Evolutionary conservation across 2,888 invertebrate species (phyloP).

Genomic region (Antitype chi): DNA sequence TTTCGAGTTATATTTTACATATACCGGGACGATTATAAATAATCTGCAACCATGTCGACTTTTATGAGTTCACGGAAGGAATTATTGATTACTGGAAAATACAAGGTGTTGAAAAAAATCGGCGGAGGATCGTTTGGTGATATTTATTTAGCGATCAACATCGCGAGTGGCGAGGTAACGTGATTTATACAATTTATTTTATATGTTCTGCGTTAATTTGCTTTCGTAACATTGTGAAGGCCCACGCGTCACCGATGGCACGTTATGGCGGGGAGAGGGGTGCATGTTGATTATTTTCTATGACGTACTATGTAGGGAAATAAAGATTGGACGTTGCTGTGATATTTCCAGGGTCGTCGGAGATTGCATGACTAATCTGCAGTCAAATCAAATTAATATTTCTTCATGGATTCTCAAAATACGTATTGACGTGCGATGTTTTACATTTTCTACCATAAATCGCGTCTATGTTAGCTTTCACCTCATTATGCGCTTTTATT

Average conservation of each 20-base stretch:
- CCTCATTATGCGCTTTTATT: slow-evolving; percentile 49
- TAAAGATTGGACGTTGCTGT: slow-evolving; percentile 59
- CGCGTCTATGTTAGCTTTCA: slow-evolving; percentile 57
- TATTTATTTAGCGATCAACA: slow-evolving; percentile 99
- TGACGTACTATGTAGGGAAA: slow-evolving; percentile 73
- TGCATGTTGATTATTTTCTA: slow-evolving; percentile 71
- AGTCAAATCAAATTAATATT: slow-evolving; percentile 44
- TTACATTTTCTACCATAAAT: slow-evolving; percentile 45
- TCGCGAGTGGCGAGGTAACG: slow-evolving; percentile 96
- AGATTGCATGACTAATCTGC: slow-evolving; percentile 69
- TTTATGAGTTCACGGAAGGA: slow-evolving; percentile 87
- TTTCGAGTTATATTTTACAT: slow-evolving; percentile 74
- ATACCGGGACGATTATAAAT: slow-evolving; percentile 70
- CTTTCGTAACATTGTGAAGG: slow-evolving; percentile 64
- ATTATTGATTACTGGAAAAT: slow-evolving; percentile 97
- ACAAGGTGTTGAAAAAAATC: slow-evolving; percentile 98
- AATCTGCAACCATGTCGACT: slow-evolving; percentile 73
- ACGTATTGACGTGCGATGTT: not conserved
- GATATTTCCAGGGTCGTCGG: slow-evolving; percentile 71
- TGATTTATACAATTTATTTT: slow-evolving; percentile 57
- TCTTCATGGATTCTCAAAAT: slow-evolving; percentile 34
- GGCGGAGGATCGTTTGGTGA: slow-evolving; percentile 99
- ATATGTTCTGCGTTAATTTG: slow-evolving; percentile 52
- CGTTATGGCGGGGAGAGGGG: slow-evolving; percentile 70
- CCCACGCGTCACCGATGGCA: slow-evolving; percentile 69